A percentile compares a stretch with the other conserved stretches of the same genome.
phyloP scores from a whole-genome alignment of 2,797 vertebrate genomes.

The Acanthurus lineatus region DNA sequence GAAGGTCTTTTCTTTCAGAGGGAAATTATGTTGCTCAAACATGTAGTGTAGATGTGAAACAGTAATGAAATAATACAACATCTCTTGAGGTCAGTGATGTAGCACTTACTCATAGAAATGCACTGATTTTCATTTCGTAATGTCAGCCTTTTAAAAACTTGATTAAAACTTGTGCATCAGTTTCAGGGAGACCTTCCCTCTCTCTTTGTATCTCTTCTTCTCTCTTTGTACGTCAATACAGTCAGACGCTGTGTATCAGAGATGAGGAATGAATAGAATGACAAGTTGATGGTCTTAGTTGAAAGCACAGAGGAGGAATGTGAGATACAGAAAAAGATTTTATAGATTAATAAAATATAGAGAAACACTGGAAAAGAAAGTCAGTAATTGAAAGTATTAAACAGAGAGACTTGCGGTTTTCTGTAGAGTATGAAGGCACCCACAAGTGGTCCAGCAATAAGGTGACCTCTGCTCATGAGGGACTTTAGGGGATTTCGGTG shows the following conservation, averaged over 20 bases:
- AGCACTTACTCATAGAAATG: background rate
- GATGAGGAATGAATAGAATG: constrained; percentile 22
- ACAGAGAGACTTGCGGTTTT: background rate
- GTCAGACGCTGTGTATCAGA: background rate
- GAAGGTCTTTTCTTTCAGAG: background rate
- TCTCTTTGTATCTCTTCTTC: constrained; percentile 10
- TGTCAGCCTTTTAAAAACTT: background rate
- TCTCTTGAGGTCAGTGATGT: background rate
- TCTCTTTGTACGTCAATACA: background rate
- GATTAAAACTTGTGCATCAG: background rate
- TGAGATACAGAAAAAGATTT: background rate
- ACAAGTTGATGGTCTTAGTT: constrained; percentile 12
- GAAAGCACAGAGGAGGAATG: background rate
- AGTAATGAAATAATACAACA: background rate
- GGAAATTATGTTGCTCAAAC: background rate
- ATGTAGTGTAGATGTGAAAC: background rate
- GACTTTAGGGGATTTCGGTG: constrained; percentile 25
- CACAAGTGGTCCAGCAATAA: constrained; percentile 24
- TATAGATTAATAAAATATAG: background rate
- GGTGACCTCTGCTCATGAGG: constrained; percentile 42
- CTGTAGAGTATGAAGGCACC: constrained; percentile 20
- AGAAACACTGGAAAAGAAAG: background rate
- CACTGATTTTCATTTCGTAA: background rate
- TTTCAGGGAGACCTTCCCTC: background rate
- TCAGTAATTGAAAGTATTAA: background rate